Evolutionary conservation across 2,113 vertebrate species (phyloP), one percentile per base, ranked within the genome.

Genomic region (Elaphurus davidianus): DNA sequence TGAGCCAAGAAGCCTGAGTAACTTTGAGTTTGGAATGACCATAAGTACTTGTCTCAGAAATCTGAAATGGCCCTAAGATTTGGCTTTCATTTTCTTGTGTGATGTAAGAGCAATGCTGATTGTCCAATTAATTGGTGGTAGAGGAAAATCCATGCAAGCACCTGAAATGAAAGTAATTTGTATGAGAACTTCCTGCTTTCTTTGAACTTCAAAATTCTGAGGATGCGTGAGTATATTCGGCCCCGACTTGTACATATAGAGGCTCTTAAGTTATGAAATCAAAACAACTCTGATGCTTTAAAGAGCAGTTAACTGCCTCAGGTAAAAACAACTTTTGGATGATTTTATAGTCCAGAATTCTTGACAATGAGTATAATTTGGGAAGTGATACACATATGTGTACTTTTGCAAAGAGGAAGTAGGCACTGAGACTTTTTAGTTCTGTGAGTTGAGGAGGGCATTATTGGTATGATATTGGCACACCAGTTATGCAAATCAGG

Each of bases 331-430:
- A 60, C 55, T 50, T 59, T 43, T 87, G 47, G 83, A 85, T 36
- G 60, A 87, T 89, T 94, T 83, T 88, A 91, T 57, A 64, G 81
- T 71, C 59, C n/a, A 4, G 33, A 60, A 43, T 76, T 95, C 94
- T 97, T 93, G 54, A 86, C 76, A 95, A 88, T 50, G 93, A 79
- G 36, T 50, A 1, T 36, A 40, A 87, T 96, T 95, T 93, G 97
- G 98, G 97, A 98, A 98, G 97, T 93, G 93, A 98, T 50, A 94
- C 57, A 47, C 40, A 94, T 96, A 52, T 98, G 83, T 64, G 87
- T 94, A 93, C 89, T 97, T 97, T 59, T 54, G 43, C 87, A 92
- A 98, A 96, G 74, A 96, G 96, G 98, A 98, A 98, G 96, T 94
- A 89, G 89, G 81, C 76, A 91, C 74, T 71, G 92, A 67, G 81